Base-by-base conservation (phyloP, 2,797 vertebrate species). In the Sitta carolinensis region DNA sequence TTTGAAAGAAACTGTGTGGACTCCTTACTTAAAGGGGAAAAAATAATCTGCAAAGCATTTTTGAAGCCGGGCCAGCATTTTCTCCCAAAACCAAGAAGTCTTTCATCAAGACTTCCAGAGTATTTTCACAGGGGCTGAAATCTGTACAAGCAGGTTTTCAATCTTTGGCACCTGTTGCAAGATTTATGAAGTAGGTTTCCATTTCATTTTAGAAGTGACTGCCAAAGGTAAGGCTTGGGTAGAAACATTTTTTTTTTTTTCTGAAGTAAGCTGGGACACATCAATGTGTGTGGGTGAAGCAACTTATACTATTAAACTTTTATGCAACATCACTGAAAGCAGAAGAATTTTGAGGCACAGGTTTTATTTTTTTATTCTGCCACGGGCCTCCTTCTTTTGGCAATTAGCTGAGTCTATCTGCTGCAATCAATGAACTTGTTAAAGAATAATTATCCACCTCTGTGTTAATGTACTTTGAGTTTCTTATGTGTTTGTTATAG, bases 381-480 rank as follows among this genome's bases (percentile, higher is more conserved):
- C 13, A 14, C 32, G 10, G 62, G 13, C 40, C 25, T 8, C 38
- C 20, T 59, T 3, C 47, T 68, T 75, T 69, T 55, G 15, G 25
- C 38, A 88, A 77, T 93, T 78, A 89, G 34, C 48, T 84, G 69
- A 78, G 72, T 81, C 36, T 87, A 15, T 76, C 45, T 81, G 16
- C 43, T 84, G 43, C 15, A 72, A 81, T 93, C 87, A 85, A 48
- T 93, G 42, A 75, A 43, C n/a, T 70, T 83, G 54, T 81, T 78
- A 61, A 84, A 75, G 69, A 90, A 51, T 88, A 93, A 90, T 92
- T 95, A 90, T 90, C 52, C 51, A 79, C 40, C 32, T 75, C 51
- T 40, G 7, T 83, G 47, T 40, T 94, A 88, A 52, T 70, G 73
- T 29, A 64, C 32, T 90, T 80, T 29, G 34, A 77, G 69, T 58